Evolutionary conservation across 2,113 vertebrate genomes (phyloP).

Genomic region (Xenopus laevis): DNA sequence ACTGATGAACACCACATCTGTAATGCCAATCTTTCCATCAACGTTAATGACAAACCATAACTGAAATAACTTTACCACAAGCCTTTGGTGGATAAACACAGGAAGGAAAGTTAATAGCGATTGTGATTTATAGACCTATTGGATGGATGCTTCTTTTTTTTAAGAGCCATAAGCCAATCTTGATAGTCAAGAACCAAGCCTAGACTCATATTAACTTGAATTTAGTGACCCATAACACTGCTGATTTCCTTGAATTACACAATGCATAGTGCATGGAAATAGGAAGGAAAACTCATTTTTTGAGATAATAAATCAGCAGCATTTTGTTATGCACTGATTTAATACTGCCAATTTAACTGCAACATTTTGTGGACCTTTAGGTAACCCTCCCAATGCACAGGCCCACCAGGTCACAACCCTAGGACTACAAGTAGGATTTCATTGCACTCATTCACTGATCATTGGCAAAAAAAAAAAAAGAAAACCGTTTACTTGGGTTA

Average conservation of each 20-base stretch:
- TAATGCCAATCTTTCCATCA: slow-evolving; percentile 19
- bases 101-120: slow-evolving; percentile 28
- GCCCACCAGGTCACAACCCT: too few species aligned
- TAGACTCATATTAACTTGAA: slow-evolving; percentile 21
- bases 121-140: slow-evolving; percentile 31
- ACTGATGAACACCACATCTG: slow-evolving; percentile 22
- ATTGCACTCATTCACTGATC: too few species aligned
- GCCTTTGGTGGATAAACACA: slow-evolving; percentile 33
- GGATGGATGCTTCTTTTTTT: slow-evolving; percentile 2
- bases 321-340: not conserved
- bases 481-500: too few species aligned
- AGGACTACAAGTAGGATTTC: too few species aligned
- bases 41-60: slow-evolving; percentile 26
- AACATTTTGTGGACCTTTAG: too few species aligned
- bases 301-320: slow-evolving; percentile 32
- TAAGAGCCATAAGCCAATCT: slow-evolving; percentile 29
- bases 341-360: not conserved
- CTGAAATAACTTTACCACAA: slow-evolving; percentile 23
- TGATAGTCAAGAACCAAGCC: slow-evolving; percentile 20
- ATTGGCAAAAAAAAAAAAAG: too few species aligned
- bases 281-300: slow-evolving; percentile 4
- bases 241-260: slow-evolving; percentile 32
- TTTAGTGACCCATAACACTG: slow-evolving; percentile 29
- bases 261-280: slow-evolving; percentile 12
- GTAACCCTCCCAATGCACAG: too few species aligned